phyloP scores from a whole-genome alignment of 2,113 vertebrate genomes.

The Notarius lentiginosus region DNA sequence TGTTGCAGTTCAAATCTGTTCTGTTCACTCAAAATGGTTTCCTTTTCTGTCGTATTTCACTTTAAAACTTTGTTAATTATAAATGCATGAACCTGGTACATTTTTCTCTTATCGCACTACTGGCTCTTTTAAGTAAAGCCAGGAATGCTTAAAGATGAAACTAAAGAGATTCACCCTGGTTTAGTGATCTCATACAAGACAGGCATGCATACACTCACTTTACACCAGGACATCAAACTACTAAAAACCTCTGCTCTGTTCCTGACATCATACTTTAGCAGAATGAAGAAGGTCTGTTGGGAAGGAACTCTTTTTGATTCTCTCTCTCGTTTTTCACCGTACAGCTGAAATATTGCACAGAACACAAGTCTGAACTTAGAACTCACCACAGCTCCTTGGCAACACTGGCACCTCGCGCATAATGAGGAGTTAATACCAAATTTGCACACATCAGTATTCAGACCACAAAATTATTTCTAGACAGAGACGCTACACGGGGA shows the following conservation, averaged over 20 bases:
- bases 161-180: slow-evolving; percentile 2
- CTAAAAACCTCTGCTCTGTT: not conserved
- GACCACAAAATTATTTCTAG: not conserved
- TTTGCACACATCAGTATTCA: not conserved
- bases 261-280: slow-evolving; percentile 26
- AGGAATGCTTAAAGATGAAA: slow-evolving; percentile 14
- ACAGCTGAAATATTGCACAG: slow-evolving; percentile 17
- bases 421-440: slow-evolving; percentile 1
- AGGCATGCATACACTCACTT: slow-evolving; percentile 5
- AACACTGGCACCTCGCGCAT: not conserved
- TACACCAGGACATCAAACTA: slow-evolving; percentile 13
- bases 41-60: not conserved
- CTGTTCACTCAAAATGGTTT: not conserved
- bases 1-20: not conserved
- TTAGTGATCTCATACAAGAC: not conserved
- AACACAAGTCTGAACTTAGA: slow-evolving; percentile 14
- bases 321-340: not conserved
- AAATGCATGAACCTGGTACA: not conserved
- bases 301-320: not conserved
- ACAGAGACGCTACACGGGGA: not conserved
- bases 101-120: slow-evolving; percentile 4
- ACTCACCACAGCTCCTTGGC: not conserved
- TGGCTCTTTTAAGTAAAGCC: slow-evolving; percentile 7
- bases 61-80: not conserved
- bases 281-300: slow-evolving; percentile 7